Base-by-base conservation (phyloP, 2,797 vertebrate genomes). In the Pipistrellus nathusii region DNA sequence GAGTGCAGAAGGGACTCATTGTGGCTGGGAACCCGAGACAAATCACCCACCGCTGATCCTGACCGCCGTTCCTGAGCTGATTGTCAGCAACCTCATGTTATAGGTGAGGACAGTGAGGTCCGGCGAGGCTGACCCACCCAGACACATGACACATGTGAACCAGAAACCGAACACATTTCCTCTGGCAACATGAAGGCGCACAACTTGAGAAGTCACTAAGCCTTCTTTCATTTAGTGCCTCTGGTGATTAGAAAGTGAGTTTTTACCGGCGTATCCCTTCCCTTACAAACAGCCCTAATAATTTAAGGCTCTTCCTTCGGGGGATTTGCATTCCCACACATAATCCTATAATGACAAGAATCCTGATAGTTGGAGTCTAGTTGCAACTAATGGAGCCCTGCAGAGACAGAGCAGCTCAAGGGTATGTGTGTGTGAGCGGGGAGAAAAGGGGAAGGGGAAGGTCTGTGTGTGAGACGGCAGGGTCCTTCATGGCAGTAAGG, bases 1-100 rank as follows among this genome's bases (percentile, higher is more conserved):
- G 53, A 12, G 27, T 6, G 41, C 6, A 1, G 0, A 12, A 15
- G 35, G 13, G 11, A 12, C 3, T 13, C 1, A 3, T 14, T 1
- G 4, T 0, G 4, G 41, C 1, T 6, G 3, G 62, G 38, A 6
- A 5, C 69, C 38, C 23, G 32, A 17, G 6, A 1, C 6, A 1
- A 4, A 1, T 27, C 10, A 35, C 20, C 11, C 17, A n/a, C 15
- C 11, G 2, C 30, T 20, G 0, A n/a, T 48, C 32, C 2, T 20
- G 55, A 76, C 1, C 14, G 4, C 2, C 11, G 3, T 5, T 46
- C 38, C 55, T n/a, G 5, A 21, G 6, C 2, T 21, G 20, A 27
- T 8, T 20, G 18, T 9, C 11, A 8, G n/a, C 62, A 35, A 85
- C 12, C 13, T 46, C 62, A n/a, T 64, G 64, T 30, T 41, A 18